Percentiles rank a stretch among this genome's conserved stretches.
Conservation (phyloP, 2,113 vertebrate species). For the Saimiri boliviensis region DNA sequence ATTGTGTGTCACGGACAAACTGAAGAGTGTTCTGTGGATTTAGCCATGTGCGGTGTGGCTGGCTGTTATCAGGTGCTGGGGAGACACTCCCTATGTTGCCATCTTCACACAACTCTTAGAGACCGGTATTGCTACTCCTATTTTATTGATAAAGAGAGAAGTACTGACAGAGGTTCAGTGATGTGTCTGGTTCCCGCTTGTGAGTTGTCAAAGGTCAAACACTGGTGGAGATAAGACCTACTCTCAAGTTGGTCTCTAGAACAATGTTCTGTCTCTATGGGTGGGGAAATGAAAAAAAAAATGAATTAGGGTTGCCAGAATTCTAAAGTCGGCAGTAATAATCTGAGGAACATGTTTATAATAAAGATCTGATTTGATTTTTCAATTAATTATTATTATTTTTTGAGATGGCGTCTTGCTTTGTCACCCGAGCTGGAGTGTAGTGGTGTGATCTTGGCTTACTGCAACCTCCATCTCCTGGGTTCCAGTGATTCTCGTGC, state of each 20-base stretch:
- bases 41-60: fast-evolving
- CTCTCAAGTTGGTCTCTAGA: background rate
- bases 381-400: background rate
- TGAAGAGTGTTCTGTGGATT: fast-evolving
- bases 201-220: background rate
- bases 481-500: no score
- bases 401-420: no score
- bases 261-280: background rate
- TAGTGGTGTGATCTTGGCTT: no score
- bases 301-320: background rate
- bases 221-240: background rate
- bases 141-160: background rate
- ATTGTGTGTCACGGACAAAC: fast-evolving
- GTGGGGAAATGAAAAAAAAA: background rate
- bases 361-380: background rate
- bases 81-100: fast-evolving
- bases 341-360: fast-evolving
- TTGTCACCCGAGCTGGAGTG: no score
- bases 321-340: background rate
- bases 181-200: background rate
- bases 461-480: no score
- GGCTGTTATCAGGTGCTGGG: fast-evolving
- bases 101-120: no score
- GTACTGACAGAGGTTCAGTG: background rate
- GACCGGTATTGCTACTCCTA: background rate